Percentiles rank a stretch among this genome's conserved stretches.
Conservation (phyloP, 1,140 invertebrate genomes). For the Manduca sexta region DNA sequence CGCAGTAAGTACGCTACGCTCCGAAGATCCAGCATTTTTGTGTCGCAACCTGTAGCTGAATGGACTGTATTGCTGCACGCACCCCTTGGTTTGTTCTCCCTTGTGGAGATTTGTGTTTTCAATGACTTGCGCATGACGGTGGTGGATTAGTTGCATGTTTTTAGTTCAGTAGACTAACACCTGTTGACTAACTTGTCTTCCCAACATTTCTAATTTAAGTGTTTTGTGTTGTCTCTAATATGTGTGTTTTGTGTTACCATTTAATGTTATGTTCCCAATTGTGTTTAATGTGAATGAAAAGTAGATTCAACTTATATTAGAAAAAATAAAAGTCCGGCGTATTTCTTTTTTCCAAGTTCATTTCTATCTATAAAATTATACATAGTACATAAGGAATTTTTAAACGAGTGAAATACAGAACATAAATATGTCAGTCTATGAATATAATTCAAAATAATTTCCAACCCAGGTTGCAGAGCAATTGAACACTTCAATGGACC, state of each 20-base stretch:
- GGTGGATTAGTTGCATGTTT: constrained; percentile 19
- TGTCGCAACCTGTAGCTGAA: constrained; percentile 37
- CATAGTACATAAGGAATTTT: too few species aligned
- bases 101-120: constrained; percentile 15
- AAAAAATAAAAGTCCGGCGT: too few species aligned
- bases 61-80: constrained; percentile 55
- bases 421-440: too few species aligned
- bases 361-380: too few species aligned
- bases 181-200: constrained; percentile 42
- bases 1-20: constrained; percentile 68
- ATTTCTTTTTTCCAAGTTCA: too few species aligned
- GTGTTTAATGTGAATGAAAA: background rate
- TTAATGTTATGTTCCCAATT: background rate
- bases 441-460: too few species aligned
- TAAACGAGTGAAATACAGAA: too few species aligned
- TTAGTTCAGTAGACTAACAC: constrained; percentile 36
- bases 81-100: constrained; percentile 34
- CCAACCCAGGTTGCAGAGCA: constrained; percentile 59
- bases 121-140: constrained; percentile 33
- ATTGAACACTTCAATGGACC: constrained; percentile 36
- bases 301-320: too few species aligned
- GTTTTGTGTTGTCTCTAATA: constrained; percentile 9
- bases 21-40: constrained; percentile 29
- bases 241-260: background rate
- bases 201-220: constrained; percentile 7